Evolutionary conservation across 2,888 invertebrate species (phyloP).

Genomic region (Dynastes maya): DNA sequence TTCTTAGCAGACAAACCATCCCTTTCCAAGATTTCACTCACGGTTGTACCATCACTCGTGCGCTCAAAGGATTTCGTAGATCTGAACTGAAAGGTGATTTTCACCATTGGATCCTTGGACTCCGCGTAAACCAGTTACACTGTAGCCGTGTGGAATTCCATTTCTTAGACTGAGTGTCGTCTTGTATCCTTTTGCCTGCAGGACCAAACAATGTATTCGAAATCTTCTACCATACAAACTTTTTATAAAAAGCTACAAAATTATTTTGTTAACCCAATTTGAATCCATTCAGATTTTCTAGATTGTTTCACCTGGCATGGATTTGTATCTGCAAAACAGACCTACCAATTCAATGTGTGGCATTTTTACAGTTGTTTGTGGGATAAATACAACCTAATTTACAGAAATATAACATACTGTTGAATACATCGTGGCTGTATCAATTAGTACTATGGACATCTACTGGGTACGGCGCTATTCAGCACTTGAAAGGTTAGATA

Average conservation of each 20-base stretch:
- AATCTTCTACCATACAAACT: too few species aligned
- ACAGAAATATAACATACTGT: slow-evolving; percentile 71
- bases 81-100: slow-evolving; percentile 76
- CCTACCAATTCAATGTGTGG: too few species aligned
- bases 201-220: slow-evolving; percentile 47
- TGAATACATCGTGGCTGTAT: slow-evolving; percentile 78
- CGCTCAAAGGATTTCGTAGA: slow-evolving; percentile 80
- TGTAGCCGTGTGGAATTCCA: slow-evolving; percentile 81
- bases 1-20: slow-evolving; percentile 77
- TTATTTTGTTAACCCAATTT: too few species aligned
- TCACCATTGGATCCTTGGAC: slow-evolving; percentile 76
- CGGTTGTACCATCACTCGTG: too few species aligned
- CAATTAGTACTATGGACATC: too few species aligned
- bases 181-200: slow-evolving; percentile 74
- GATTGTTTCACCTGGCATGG: too few species aligned
- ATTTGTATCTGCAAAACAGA: too few species aligned
- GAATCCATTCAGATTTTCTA: too few species aligned
- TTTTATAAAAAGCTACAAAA: too few species aligned
- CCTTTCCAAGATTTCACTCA: slow-evolving; percentile 82
- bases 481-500: slow-evolving; percentile 79
- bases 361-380: too few species aligned
- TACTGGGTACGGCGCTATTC: slow-evolving; percentile 80
- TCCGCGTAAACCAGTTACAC: slow-evolving; percentile 80
- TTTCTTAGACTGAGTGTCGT: slow-evolving; percentile 75
- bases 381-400: too few species aligned